Conservation (phyloP, 2,797 vertebrate genomes). For the Eidolon dupreanum region DNA sequence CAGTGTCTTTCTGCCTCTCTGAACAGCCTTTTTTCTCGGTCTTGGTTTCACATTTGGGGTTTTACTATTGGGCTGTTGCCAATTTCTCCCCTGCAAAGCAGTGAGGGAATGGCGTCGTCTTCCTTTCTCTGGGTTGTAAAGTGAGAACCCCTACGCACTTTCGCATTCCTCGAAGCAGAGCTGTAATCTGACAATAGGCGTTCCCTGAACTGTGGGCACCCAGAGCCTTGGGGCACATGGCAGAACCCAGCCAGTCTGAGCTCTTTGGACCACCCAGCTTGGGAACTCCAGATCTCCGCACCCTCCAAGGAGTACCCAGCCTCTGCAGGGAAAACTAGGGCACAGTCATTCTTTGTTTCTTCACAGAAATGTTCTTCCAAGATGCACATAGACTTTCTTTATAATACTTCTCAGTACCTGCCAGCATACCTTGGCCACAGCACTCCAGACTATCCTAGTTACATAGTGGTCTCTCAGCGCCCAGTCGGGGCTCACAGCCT, state of each 20-base stretch:
- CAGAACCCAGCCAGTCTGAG: constrained; percentile 5
- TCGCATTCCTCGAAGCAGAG: constrained; percentile 63
- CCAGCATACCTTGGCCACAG: not conserved
- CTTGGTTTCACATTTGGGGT: constrained; percentile 2
- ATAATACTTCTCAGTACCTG: not conserved
- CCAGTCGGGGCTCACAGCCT: not conserved
- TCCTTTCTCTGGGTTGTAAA: constrained; percentile 31
- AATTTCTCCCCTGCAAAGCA: constrained; percentile 12
- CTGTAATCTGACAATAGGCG: constrained; percentile 18
- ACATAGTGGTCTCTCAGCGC: not conserved
- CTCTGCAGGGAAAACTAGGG: not conserved
- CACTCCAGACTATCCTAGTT: not conserved
- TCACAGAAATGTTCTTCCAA: constrained; percentile 4
- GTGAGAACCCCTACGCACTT: constrained; percentile 61
- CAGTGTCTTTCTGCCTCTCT: constrained; percentile 11
- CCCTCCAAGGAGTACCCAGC: not conserved
- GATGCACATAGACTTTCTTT: not conserved
- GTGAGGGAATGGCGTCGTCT: not conserved
- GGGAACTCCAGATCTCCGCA: constrained; percentile 9
- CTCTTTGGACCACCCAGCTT: constrained; percentile 49
- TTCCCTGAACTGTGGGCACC: not conserved
- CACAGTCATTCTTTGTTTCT: constrained; percentile 52
- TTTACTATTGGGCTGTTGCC: constrained; percentile 13
- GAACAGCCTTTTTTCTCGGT: constrained; percentile 24
- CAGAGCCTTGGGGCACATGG: not conserved